phyloP scores from a whole-genome alignment of 2,113 vertebrate genomes.

The Leucoraja erinaceus region DNA sequence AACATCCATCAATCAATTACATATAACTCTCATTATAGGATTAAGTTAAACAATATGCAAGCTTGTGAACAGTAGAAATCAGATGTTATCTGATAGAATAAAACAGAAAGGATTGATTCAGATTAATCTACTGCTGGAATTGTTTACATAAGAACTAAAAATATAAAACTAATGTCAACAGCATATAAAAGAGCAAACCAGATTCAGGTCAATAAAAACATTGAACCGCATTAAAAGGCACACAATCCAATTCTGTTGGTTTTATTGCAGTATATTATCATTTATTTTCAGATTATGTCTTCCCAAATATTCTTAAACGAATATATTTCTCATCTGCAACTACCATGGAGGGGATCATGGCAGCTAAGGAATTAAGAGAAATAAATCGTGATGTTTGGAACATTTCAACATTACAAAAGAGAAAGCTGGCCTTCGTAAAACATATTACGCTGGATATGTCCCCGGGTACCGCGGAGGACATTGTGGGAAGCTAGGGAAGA shows the following conservation, averaged over 20 bases:
- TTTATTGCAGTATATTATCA: neutral
- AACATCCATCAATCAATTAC: neutral
- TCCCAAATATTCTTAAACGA: too few species aligned
- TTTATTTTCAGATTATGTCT: neutral
- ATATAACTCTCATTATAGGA: neutral
- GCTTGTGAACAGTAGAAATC: neutral
- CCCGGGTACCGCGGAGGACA: too few species aligned
- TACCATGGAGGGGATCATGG: too few species aligned
- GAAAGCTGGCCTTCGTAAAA: too few species aligned
- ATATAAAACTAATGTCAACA: neutral
- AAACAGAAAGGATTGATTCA: neutral
- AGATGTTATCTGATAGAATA: conserved; percentile 10
- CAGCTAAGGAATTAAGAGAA: too few species aligned
- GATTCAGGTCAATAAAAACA: neutral
- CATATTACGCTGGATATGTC: too few species aligned
- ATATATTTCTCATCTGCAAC: too few species aligned
- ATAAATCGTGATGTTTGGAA: too few species aligned
- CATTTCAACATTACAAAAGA: too few species aligned
- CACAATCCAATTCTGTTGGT: neutral
- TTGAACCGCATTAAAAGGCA: conserved; percentile 12
- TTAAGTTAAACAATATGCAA: neutral
- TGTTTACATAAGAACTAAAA: conserved; percentile 34
- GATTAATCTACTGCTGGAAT: neutral
- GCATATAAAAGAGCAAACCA: neutral
- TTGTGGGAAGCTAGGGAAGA: too few species aligned